Percentiles rank a stretch among this genome's conserved stretches.
Conservation (phyloP, 1,140 invertebrate species). For the Neodiprion lecontei region DNA sequence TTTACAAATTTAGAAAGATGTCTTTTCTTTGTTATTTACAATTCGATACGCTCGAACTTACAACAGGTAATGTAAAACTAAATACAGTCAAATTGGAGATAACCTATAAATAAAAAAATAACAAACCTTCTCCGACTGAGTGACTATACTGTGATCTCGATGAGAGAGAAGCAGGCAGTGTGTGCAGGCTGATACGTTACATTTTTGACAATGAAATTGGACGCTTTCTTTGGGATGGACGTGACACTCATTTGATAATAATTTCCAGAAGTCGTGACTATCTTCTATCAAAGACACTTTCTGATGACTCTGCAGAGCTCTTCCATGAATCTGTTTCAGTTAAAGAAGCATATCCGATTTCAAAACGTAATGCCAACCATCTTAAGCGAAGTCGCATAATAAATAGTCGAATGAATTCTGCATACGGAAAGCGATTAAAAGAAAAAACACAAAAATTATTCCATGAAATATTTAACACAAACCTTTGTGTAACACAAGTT, state of each 20-base stretch:
- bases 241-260: conserved; percentile 32
- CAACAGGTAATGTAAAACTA: neutral
- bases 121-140: conserved; percentile 36
- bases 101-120: conserved; percentile 14
- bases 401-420: neutral
- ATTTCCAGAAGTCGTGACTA: conserved; percentile 19
- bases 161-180: conserved; percentile 52
- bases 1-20: conserved; percentile 14
- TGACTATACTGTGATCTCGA: conserved; percentile 36
- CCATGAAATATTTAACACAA: conserved; percentile 18
- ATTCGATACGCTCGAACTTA: neutral
- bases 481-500: conserved; percentile 47
- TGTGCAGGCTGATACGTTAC: conserved; percentile 45
- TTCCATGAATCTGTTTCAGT: conserved; percentile 40
- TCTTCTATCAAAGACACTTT: conserved; percentile 25
- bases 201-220: conserved; percentile 52
- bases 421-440: neutral
- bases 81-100: conserved; percentile 3
- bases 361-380: conserved; percentile 22
- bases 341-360: conserved; percentile 23
- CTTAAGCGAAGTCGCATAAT: neutral
- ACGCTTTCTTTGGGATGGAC: conserved; percentile 29
- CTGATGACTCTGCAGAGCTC: conserved; percentile 37
- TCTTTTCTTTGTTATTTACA: conserved; percentile 9
- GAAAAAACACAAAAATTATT: conserved; percentile 13